Base-by-base conservation (phyloP, 2,888 invertebrate species). In the Gymnoscelis rufifasciata region DNA sequence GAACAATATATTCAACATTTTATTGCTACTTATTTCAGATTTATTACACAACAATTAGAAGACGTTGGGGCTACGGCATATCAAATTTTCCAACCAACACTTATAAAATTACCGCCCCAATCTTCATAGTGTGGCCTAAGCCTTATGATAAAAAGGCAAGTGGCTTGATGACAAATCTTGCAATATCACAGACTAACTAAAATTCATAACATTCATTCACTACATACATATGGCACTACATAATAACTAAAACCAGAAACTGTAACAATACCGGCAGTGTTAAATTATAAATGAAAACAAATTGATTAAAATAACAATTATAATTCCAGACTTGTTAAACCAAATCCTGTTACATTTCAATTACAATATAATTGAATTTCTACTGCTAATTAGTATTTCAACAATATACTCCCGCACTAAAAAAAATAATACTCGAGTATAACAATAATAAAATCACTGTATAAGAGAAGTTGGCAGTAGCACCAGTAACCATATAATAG, bases 101-200 rank as follows among this genome's bases (percentile, higher is more conserved):
- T 33, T 33, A 15, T 33, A 33, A 33, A 33, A 15, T 14, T 5
- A 37, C 26, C 39, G 40, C 29, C 53, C 59, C 53, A 57, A 35
- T 10, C 15, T 11, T 19, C 35, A 10, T 23, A 11, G n/a, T 15
- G 38, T 43, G 54, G 48, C 56, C 56, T 43, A 40, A 51, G 56
- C 57, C 62, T 58, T 66, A 68, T 60, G 56, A 60, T 60, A 66
- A 68, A 61, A 75, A 76, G 76, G 78, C 81, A 75, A 78, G 71
- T 66, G 66, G 60, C 71, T 80, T 74, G 70, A 73, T 77, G 72
- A 74, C 68, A 62, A 59, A 76, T 71, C 71, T 71, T 71, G 66
- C 68, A 65, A 77, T 86, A 87, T 87, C 88, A 87, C 87, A 87
- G 88, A 81, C 84, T 83, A 87, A 83, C 76, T 68, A 74, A 86